Evolutionary conservation across 2,797 vertebrate genomes (phyloP).

Genomic region (Melanotaenia pygmaea): DNA sequence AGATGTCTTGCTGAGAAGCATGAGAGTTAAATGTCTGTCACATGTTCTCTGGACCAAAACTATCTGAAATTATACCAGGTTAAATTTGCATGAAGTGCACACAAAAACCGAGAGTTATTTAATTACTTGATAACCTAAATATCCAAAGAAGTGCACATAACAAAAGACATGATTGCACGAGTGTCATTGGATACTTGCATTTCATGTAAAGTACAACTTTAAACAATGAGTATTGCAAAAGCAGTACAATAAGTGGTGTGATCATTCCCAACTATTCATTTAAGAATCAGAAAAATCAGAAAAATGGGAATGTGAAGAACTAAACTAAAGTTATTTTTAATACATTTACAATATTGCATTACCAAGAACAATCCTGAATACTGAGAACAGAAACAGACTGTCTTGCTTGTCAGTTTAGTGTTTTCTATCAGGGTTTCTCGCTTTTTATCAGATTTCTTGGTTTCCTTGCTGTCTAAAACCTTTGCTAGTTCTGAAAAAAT

Average conservation of each 20-base stretch:
- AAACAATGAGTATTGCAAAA: constrained; percentile 28
- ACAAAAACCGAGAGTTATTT: not conserved
- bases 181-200: constrained; percentile 6
- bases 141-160: constrained; percentile 10
- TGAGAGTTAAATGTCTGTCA: constrained; percentile 58
- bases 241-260: constrained; percentile 2
- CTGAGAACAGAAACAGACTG: constrained; percentile 20
- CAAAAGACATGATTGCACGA: not conserved
- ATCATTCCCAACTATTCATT: not conserved
- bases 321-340: constrained; percentile 21
- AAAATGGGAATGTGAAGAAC: constrained; percentile 14
- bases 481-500: constrained; percentile 34
- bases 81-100: constrained; percentile 64
- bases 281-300: constrained; percentile 1
- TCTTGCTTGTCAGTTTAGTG: constrained; percentile 38
- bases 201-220: constrained; percentile 64
- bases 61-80: constrained; percentile 36
- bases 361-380: constrained; percentile 19
- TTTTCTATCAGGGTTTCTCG: constrained; percentile 56
- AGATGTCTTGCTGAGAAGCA: constrained; percentile 53
- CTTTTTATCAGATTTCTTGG: constrained; percentile 46
- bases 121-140: constrained; percentile 16
- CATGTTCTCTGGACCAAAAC: constrained; percentile 49
- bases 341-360: constrained; percentile 19
- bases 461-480: constrained; percentile 45